Evolutionary conservation across 2,113 vertebrate genomes (phyloP).

Genomic region (Tragelaphus strepsiceros): DNA sequence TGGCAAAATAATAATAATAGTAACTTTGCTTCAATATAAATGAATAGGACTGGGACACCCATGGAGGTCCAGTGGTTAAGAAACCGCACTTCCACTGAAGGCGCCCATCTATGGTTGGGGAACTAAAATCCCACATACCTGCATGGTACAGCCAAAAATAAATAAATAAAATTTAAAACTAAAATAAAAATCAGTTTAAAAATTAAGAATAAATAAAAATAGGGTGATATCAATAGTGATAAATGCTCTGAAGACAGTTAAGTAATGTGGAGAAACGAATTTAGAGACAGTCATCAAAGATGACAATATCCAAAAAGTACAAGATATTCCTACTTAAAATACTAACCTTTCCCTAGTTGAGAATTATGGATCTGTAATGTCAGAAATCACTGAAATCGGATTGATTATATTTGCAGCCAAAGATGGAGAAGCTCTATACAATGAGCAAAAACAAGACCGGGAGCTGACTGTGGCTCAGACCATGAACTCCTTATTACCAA

Average conservation of each 20-base stretch:
- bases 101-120: not conserved
- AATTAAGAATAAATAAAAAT: not conserved
- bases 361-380: not conserved
- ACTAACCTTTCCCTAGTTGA: not conserved
- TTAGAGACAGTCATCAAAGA: not conserved
- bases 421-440: too few relatives aligned
- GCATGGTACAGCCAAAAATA: rapidly evolving
- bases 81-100: not conserved
- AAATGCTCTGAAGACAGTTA: not conserved
- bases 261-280: not conserved
- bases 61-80: not conserved
- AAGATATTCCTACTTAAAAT: not conserved
- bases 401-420: too few relatives aligned
- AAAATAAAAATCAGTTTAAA: not conserved
- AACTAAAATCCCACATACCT: not conserved
- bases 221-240: not conserved
- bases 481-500: too few relatives aligned
- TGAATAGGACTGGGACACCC: not conserved
- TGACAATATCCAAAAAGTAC: not conserved
- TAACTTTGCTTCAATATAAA: not conserved
- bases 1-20: not conserved
- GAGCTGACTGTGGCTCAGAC: too few relatives aligned
- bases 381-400: not conserved
- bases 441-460: too few relatives aligned
- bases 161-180: not conserved